phyloP scores from a whole-genome alignment of 2,797 vertebrate species.

The Thamnophis elegans region DNA sequence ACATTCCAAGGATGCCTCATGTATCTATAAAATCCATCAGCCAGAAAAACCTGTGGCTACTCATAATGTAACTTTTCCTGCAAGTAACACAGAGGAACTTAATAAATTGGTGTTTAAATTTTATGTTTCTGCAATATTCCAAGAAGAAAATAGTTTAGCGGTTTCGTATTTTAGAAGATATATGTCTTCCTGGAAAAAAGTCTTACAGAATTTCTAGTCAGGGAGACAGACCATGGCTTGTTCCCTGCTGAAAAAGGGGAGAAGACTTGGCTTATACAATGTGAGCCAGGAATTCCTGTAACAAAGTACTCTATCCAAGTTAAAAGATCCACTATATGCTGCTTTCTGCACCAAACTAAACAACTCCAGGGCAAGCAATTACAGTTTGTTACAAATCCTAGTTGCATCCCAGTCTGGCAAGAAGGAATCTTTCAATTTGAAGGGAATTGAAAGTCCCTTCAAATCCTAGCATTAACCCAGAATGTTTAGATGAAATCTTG shows the following conservation, averaged over 20 bases:
- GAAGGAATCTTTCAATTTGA: background rate
- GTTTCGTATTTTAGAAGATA: background rate
- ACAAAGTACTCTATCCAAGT: background rate
- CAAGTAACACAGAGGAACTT: background rate
- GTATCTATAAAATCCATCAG: background rate
- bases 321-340: background rate
- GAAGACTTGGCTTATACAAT: background rate
- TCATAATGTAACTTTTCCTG: background rate
- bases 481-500: background rate
- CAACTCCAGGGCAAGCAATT: background rate
- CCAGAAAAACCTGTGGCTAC: background rate
- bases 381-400: background rate
- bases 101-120: background rate
- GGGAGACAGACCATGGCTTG: background rate
- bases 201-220: background rate
- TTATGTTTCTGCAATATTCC: background rate
- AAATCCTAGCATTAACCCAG: background rate
- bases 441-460: background rate
- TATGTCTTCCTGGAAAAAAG: background rate
- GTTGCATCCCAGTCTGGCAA: background rate
- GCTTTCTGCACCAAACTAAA: background rate
- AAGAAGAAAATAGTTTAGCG: background rate
- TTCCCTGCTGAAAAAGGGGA: background rate
- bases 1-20: background rate
- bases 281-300: background rate